Base-by-base conservation (phyloP, 2,888 invertebrate species). In the Oscheius sp. region DNA sequence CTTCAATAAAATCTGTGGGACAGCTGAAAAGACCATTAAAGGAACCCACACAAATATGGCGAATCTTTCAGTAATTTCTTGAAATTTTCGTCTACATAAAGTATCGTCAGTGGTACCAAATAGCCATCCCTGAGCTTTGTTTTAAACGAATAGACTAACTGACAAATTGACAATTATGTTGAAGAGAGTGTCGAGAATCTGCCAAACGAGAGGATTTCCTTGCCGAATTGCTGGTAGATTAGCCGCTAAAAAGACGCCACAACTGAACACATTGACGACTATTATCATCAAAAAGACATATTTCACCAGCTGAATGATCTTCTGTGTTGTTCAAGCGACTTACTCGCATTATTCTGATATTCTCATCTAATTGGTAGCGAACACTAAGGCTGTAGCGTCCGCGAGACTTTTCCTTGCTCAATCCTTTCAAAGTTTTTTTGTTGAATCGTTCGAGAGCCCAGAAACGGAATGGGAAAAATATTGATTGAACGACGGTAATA, bases 351-450 rank as follows among this genome's bases (percentile, higher is more conserved):
- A 45, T 31, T 27, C 61, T 25, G 6, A 61, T 6, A 27, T 61
- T 61, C 25, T 61, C 61, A 3, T 42, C 61, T 27, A 61, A 31
- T 29, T 61, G 61, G 29, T 29, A 61, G 27, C 61, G 23, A n/a
- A 61, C n/a, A 45, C 61, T 61, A n/a, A 61, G 45, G 29, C 45
- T 45, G 29, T 61, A 61, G 29, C 45, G 10, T 15, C 58, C 58
- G 15, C 15, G 15, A 1, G 25, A 27, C 6, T 25, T 23, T 12
- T 45, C 61, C 5, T 45, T 39, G 31, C 45, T 45, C 8, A 61
- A 17, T 27, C 29, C 8, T 17, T 12, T 61, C 29, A 42, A n/a
- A 2, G 17, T 29, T 15, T 42, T 61, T 15, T 61, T 45, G 31
- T 61, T 61, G 5, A 45, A 17, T 6, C 29, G 23, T 23, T 61